These are phyloP conservation scores for Hyposoter didymator DNA, from an alignment of 2,888 invertebrate genomes.

Conservation along the genomic window DNA sequence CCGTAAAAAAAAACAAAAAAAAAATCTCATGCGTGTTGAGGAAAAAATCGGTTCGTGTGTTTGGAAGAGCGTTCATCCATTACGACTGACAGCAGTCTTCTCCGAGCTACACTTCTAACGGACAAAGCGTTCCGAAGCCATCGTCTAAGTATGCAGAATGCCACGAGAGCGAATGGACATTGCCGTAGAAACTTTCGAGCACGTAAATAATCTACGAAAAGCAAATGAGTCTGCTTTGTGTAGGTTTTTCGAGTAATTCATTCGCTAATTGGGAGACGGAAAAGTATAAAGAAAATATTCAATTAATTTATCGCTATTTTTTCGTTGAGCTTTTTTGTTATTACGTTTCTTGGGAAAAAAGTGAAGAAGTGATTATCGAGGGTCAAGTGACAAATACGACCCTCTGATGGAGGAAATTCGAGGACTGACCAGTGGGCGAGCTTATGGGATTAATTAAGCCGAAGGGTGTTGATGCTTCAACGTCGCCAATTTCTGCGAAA, in stretches of 20 bases:
- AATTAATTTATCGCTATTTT: not conserved
- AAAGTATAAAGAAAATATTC: slow-evolving; percentile 16
- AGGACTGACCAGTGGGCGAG: slow-evolving; percentile 77
- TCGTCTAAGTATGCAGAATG: slow-evolving; percentile 40
- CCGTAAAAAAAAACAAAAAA: slow-evolving; percentile 9
- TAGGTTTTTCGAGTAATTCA: slow-evolving; percentile 38
- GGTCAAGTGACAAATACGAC: slow-evolving; percentile 72
- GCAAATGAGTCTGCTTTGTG: slow-evolving; percentile 67
- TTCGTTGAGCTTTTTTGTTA: slow-evolving; percentile 4
- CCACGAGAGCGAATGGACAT: slow-evolving; percentile 40
- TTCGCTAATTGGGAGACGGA: slow-evolving; percentile 39
- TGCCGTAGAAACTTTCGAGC: slow-evolving; percentile 60
- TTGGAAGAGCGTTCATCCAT: slow-evolving; percentile 50
- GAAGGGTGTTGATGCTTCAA: slow-evolving; percentile 82
- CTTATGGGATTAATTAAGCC: slow-evolving; percentile 83
- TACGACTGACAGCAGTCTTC: slow-evolving; percentile 41
- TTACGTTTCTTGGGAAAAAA: slow-evolving; percentile 17
- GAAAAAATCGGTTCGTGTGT: slow-evolving; percentile 17
- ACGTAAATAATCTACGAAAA: slow-evolving; percentile 74
- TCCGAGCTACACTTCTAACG: slow-evolving; percentile 20
- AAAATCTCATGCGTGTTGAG: not conserved
- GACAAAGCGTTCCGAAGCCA: slow-evolving; percentile 37
- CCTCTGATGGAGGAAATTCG: slow-evolving; percentile 73
- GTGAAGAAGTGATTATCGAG: slow-evolving; percentile 43
- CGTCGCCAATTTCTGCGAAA: slow-evolving; percentile 73